phyloP scores from a whole-genome alignment of 1,140 invertebrate species.

The Pseudomyrmex flavicornis region DNA sequence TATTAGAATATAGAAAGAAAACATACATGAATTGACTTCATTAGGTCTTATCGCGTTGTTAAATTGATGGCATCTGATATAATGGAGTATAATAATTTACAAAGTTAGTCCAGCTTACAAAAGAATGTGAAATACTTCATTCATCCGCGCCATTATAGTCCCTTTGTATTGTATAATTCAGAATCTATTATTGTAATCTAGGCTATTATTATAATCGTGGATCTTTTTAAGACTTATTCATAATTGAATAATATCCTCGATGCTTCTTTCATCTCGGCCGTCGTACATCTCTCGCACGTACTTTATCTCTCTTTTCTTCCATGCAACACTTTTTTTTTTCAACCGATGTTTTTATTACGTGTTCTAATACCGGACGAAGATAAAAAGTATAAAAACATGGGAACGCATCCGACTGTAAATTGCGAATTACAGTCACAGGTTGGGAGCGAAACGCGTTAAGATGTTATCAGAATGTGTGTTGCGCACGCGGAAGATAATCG shows the following conservation, averaged over 20 bases:
- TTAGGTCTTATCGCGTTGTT: conserved; percentile 50
- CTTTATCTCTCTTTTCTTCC: conserved; percentile 11
- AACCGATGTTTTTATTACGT: neutral
- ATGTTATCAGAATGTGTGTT: neutral
- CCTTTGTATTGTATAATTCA: conserved; percentile 41
- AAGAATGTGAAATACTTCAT: conserved; percentile 56
- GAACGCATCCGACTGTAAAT: neutral
- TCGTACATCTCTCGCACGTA: neutral
- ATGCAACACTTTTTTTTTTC: conserved; percentile 1
- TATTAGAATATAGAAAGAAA: conserved; percentile 35
- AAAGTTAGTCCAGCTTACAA: conserved; percentile 36
- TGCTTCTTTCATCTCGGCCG: conserved; percentile 10
- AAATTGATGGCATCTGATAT: conserved; percentile 47
- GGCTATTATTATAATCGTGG: conserved; percentile 46
- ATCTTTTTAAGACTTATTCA: conserved; percentile 35
- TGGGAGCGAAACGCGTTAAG: neutral
- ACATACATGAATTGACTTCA: conserved; percentile 35
- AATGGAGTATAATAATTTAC: conserved; percentile 50
- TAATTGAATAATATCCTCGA: conserved; percentile 41
- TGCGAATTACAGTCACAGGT: conserved; percentile 17
- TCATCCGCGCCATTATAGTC: conserved; percentile 39
- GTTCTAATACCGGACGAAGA: neutral
- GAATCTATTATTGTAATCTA: conserved; percentile 45
- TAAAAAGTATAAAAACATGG: neutral
- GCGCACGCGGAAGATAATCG: conserved; percentile 32